Conservation (phyloP, 2,797 vertebrate genomes). For the Apogon talboti region DNA sequence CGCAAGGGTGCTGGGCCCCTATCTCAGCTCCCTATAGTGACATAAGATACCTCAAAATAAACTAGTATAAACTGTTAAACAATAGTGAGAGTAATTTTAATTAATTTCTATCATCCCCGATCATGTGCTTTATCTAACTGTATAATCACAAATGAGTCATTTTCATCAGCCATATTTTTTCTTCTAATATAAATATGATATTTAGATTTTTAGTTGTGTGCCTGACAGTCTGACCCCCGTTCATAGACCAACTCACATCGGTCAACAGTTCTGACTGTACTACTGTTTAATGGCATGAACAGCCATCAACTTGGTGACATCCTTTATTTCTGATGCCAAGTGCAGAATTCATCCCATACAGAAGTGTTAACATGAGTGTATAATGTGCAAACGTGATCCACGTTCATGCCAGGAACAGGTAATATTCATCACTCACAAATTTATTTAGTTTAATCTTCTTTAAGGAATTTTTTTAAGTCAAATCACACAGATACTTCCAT, state of each 20-base stretch:
- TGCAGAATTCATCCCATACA: conserved; percentile 28
- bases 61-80: no score
- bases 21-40: no score
- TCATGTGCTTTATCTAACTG: no score
- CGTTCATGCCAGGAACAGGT: not conserved
- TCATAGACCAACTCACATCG: not conserved
- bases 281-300: conserved; percentile 20
- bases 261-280: conserved; percentile 8
- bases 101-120: no score
- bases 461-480: no score
- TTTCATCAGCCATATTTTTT: not conserved
- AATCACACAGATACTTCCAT: not conserved
- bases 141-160: not conserved
- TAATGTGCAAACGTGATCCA: conserved; percentile 21
- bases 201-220: not conserved
- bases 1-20: no score
- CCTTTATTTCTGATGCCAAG: conserved; percentile 32
- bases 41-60: no score
- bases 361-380: conserved; percentile 31
- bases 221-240: not conserved
- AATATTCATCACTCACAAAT: not conserved
- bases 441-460: no score
- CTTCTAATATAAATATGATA: not conserved
- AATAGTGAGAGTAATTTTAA: no score
- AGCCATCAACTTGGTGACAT: conserved; percentile 21